These are phyloP conservation scores for Salarias fasciatus DNA, from an alignment of 2,797 vertebrate species.

Conservation along the genomic window DNA sequence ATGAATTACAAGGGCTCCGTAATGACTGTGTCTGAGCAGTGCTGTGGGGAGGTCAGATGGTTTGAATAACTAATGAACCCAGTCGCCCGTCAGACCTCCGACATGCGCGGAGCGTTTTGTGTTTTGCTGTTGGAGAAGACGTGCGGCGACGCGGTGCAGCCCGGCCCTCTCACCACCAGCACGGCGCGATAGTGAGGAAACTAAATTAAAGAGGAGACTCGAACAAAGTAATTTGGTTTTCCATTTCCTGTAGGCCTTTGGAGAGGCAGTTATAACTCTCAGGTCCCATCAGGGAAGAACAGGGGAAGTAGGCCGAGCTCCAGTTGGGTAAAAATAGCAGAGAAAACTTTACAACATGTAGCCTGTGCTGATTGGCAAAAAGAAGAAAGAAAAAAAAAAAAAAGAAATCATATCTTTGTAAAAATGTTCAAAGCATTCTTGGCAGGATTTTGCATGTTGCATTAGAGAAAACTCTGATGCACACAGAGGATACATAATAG, in stretches of 20 bases:
- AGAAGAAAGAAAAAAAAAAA: too few species aligned
- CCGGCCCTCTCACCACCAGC: slow-evolving; percentile 23
- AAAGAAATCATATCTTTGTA: slow-evolving; percentile 23
- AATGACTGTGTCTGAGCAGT: slow-evolving; percentile 68
- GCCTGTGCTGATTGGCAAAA: slow-evolving; percentile 60
- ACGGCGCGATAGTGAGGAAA: slow-evolving; percentile 37
- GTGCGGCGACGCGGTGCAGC: slow-evolving; percentile 22
- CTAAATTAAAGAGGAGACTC: slow-evolving; percentile 60
- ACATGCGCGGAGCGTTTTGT: slow-evolving; percentile 52
- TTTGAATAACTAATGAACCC: slow-evolving; percentile 75
- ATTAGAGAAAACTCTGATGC: not conserved
- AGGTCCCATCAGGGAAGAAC: slow-evolving; percentile 75
- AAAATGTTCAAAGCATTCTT: not conserved
- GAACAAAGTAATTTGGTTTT: slow-evolving; percentile 83
- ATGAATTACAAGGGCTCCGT: slow-evolving; percentile 77
- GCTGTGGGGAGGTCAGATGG: slow-evolving; percentile 67
- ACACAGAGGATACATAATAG: not conserved
- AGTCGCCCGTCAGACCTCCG: slow-evolving; percentile 57
- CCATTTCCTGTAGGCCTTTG: slow-evolving; percentile 82
- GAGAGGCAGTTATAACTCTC: slow-evolving; percentile 78
- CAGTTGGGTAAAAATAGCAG: slow-evolving; percentile 81
- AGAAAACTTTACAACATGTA: slow-evolving; percentile 65
- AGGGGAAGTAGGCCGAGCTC: slow-evolving; percentile 81
- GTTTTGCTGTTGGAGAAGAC: slow-evolving; percentile 31
- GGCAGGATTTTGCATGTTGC: not conserved